Evolutionary conservation across 1,140 invertebrate species (phyloP), one percentile per base, ranked within the genome.

Genomic region (Anastrepha ludens): DNA sequence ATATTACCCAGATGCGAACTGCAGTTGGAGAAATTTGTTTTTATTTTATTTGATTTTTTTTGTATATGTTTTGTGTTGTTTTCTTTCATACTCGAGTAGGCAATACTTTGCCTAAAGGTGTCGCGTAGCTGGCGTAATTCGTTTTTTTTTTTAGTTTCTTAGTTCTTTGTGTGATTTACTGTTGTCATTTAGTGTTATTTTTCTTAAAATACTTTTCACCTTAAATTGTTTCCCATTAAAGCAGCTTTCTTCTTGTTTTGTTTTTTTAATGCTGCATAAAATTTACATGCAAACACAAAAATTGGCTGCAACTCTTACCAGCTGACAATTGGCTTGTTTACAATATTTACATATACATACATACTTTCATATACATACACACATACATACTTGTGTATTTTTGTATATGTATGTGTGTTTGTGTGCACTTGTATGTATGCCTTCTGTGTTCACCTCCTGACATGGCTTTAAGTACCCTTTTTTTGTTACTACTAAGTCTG

Each of bases 11-110:
- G 4, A 9, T 8, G 15, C 60, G 8, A n/a, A 62, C n/a, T 62
- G 60, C 60, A 62, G 60, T 13, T 62, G 60, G 60, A 62, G 60
- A 62, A 62, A 62, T 62, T 62, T 62, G 60, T 62, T 62, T 62
- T 15, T 62, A 55, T 55, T 55, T 6, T 62, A 13, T 62, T 55
- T 55, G 15, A 67, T 67, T 67, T 67, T 67, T 67, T 67, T 67
- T 41, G 8, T 9, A 20, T 41, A 70, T 70, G n/a, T 50, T 78
- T 78, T 78, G 29, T 78, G 39, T 78, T 50, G 29, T 29, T 78
- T 13, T 78, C 29, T 50, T 15, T 78, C 70, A 44, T 15, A 29
- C 15, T 11, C 15, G 39, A 6, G n/a, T 50, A 44, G 29, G 29
- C 70, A 41, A 7, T 78, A 11, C 13, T 15, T 78, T 50, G 50